Evolutionary conservation across 2,797 vertebrate species (phyloP), one percentile per base, ranked within the genome.

Genomic region (Chiloscyllium punctatum): DNA sequence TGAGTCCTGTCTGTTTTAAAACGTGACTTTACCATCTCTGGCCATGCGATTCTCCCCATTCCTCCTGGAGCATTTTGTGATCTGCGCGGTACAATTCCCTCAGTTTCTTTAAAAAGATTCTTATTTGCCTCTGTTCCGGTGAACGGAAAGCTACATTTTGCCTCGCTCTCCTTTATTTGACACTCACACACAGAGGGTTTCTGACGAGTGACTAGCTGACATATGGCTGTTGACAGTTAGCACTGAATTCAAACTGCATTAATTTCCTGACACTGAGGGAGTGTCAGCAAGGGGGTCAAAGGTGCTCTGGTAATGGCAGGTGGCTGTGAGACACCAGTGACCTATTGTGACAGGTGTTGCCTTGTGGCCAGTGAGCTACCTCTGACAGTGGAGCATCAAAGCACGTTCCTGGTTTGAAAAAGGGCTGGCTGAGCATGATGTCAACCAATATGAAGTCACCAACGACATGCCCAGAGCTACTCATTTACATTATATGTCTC

Each of bases 341-440:
- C 53, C 87, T 53, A n/a, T 90, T n/a, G 33, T 62, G 87, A 90
- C 87, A 90, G 87, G 87, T 90, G 87, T 66, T 66, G 53, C 53
- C n/a, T 90, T n/a, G 87, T 21, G 30, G 33, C 30, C n/a, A 53
- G 87, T 66, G 87, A 57, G n/a, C 62, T 30, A 90, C 53, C 87
- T 21, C 53, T 90, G 87, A 90, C 57, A 62, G 33, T 1, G 7
- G 53, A n/a, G 30, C 30, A 18, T 62, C 87, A 18, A 62, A 62
- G 53, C 87, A 90, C 18, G 15, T 62, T 66, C 57, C 30, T 66
- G 57, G 53, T 33, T 27, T 16, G 4, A 62, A 86, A 88, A 62
- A 18, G 53, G 33, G 53, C 53, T 4, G 8, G 1, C 42, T 15
- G 53, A 53, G 9, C 48, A 88, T 25, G 15, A n/a, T 66, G 30